phyloP scores from a whole-genome alignment of 2,888 invertebrate species.

The Atethmia centrago region DNA sequence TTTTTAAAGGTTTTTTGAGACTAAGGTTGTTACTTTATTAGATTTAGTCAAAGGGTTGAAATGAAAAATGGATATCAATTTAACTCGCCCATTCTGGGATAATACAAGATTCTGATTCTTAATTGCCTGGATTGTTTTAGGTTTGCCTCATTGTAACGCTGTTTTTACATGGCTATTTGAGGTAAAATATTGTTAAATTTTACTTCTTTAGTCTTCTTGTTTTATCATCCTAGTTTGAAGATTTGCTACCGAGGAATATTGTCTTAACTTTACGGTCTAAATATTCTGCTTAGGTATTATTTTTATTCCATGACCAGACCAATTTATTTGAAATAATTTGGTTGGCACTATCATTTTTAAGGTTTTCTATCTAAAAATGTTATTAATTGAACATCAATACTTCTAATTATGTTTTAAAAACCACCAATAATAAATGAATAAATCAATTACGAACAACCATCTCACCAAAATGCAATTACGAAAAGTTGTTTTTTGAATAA shows the following conservation, averaged over 20 bases:
- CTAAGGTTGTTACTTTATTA: constrained; percentile 19
- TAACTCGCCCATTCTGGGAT: not conserved
- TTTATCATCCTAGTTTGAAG: not conserved
- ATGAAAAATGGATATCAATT: not conserved
- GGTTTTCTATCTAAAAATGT: not conserved
- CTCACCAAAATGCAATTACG: constrained; percentile 42
- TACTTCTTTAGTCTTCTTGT: not conserved
- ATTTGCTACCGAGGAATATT: not conserved
- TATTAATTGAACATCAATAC: constrained; percentile 9
- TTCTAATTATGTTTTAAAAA: constrained; percentile 18
- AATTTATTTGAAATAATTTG: not conserved
- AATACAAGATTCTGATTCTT: not conserved
- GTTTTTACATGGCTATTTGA: not conserved
- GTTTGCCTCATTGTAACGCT: not conserved
- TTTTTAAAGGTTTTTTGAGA: constrained; percentile 47
- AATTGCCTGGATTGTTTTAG: not conserved
- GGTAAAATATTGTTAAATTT: not conserved
- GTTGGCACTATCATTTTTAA: not conserved
- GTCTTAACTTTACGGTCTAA: not conserved
- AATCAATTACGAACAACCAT: constrained; percentile 10
- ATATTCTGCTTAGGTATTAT: not conserved
- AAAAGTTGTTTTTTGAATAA: constrained; percentile 23
- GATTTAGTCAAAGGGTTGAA: not conserved
- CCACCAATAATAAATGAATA: constrained; percentile 17
- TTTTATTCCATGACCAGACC: not conserved